These are phyloP conservation scores for Magallana ariakensis DNA, from an alignment of 1,140 invertebrate genomes.

Conservation along the genomic window DNA sequence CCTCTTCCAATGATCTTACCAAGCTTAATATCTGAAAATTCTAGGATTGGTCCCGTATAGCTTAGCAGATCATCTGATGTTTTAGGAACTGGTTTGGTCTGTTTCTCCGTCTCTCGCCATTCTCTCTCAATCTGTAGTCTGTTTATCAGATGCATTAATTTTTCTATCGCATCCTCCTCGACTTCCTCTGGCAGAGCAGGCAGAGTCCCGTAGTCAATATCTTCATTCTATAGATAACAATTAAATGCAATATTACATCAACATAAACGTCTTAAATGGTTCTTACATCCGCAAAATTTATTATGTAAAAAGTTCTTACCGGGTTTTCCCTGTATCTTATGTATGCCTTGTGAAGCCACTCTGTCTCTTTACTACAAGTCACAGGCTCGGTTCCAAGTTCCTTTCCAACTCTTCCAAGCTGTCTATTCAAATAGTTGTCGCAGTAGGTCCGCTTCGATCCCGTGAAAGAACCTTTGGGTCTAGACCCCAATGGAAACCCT, in stretches of 20 bases:
- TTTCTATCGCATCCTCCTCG: slow-evolving; percentile 25
- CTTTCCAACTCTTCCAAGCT: slow-evolving; percentile 54
- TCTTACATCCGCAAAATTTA: background rate
- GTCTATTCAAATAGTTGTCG: slow-evolving; percentile 52
- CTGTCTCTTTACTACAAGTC: slow-evolving; percentile 30
- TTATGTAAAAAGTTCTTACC: slow-evolving; percentile 29
- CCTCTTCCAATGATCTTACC: slow-evolving; percentile 60
- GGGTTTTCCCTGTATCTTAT: slow-evolving; percentile 36
- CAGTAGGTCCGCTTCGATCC: slow-evolving; percentile 39
- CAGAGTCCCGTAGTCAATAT: slow-evolving; percentile 2
- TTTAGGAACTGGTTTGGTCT: slow-evolving; percentile 34
- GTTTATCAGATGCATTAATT: slow-evolving; percentile 31
- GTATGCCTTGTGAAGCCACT: slow-evolving; percentile 39
- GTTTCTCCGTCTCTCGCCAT: slow-evolving; percentile 39
- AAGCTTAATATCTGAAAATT: slow-evolving; percentile 55
- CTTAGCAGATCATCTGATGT: slow-evolving; percentile 42
- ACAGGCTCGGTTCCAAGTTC: slow-evolving; percentile 50
- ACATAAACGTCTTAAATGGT: no score
- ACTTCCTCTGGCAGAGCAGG: background rate
- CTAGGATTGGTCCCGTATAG: slow-evolving; percentile 52
- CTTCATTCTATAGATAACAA: slow-evolving; percentile 42
- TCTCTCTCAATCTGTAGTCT: slow-evolving; percentile 41
- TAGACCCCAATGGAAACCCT: slow-evolving; percentile 35
- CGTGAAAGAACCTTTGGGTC: slow-evolving; percentile 24
- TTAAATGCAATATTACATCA: background rate